phyloP scores from a whole-genome alignment of 2,113 vertebrate genomes.

The Xerus inauris region DNA sequence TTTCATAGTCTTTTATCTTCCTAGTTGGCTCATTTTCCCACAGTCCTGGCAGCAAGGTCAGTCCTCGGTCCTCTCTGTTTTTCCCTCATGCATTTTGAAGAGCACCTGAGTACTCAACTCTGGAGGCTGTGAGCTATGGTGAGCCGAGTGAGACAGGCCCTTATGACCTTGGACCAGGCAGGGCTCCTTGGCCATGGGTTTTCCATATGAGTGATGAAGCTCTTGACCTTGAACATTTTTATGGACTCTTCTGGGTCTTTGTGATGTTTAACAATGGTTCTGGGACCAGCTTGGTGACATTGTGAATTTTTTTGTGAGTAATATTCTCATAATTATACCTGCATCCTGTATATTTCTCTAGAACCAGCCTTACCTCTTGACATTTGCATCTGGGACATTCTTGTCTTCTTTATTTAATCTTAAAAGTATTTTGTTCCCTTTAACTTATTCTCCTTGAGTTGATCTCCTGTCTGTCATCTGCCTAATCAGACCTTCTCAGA shows the following conservation, averaged over 20 bases:
- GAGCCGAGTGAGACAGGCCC: accelerated
- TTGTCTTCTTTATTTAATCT: not conserved
- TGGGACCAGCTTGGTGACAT: accelerated
- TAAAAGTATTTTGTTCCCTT: not conserved
- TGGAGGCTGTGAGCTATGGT: not conserved
- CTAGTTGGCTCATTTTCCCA: not conserved
- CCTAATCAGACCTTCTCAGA: not conserved
- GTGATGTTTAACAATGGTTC: not conserved
- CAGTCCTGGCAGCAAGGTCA: not conserved
- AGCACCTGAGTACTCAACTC: accelerated
- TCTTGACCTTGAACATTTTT: not conserved
- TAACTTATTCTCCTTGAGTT: not conserved
- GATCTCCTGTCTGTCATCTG: accelerated
- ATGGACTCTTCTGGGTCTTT: not conserved
- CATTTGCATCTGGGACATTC: not conserved
- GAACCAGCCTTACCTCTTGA: not conserved
- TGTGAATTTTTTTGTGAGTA: not conserved
- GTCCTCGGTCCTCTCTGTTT: no score
- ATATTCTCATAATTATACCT: not conserved
- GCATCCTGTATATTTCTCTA: not conserved
- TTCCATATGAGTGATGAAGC: not conserved
- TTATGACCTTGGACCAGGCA: accelerated
- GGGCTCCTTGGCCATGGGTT: not conserved
- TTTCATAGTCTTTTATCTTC: not conserved
- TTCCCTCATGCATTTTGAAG: accelerated